phyloP scores from a whole-genome alignment of 2,888 invertebrate species.

The Smittia aterrima region DNA sequence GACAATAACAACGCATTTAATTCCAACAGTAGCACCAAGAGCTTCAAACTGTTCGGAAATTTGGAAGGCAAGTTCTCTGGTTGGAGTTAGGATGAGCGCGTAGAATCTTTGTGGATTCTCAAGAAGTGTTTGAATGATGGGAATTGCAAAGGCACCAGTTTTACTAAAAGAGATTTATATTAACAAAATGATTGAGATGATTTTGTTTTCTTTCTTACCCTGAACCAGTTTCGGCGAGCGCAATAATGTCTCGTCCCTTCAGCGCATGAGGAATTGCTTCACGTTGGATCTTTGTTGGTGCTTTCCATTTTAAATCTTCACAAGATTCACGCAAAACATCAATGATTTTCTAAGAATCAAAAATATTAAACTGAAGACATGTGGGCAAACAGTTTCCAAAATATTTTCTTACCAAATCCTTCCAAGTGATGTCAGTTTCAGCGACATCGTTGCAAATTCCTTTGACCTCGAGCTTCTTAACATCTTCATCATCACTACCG shows the following conservation, averaged over 20 bases:
- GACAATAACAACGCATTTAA: constrained; percentile 94
- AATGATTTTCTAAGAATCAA: constrained; percentile 74
- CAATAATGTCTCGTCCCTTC: constrained; percentile 70
- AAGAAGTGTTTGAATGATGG: constrained; percentile 87
- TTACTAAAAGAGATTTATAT: constrained; percentile 56
- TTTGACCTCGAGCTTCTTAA: constrained; percentile 34
- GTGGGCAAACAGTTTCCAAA: background rate
- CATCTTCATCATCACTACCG: constrained; percentile 42
- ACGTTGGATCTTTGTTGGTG: constrained; percentile 90
- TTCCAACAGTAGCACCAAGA: constrained; percentile 83
- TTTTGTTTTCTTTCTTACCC: constrained; percentile 48
- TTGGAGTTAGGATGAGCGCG: constrained; percentile 91
- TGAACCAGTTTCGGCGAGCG: constrained; percentile 73
- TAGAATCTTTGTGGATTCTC: constrained; percentile 92
- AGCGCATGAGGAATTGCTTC: constrained; percentile 92
- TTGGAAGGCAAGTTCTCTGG: constrained; percentile 96
- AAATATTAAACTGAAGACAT: background rate
- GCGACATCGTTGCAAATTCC: constrained; percentile 44
- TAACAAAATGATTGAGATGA: constrained; percentile 74
- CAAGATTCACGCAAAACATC: constrained; percentile 91
- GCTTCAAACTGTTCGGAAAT: constrained; percentile 99
- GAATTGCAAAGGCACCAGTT: constrained; percentile 96
- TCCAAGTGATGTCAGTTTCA: constrained; percentile 55
- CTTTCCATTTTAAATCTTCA: constrained; percentile 87
- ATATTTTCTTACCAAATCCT: constrained; percentile 59